Conservation (phyloP, 35 echinoderm and acorn worm species). For the Lytechinus variegatus region DNA sequence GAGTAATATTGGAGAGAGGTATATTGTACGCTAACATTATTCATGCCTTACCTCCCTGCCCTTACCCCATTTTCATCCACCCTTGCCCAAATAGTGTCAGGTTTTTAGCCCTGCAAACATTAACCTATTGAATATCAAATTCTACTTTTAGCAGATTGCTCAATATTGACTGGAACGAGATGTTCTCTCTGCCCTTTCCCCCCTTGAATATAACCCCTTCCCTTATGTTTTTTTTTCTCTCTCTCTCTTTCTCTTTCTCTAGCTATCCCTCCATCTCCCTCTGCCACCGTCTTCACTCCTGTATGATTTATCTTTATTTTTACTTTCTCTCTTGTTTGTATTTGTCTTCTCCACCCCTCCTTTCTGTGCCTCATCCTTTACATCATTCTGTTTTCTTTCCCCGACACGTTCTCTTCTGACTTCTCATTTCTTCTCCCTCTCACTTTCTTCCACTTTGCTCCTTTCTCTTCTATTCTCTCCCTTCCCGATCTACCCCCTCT, state of each 20-base stretch:
- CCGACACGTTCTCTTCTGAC: background rate
- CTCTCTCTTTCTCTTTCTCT: too few relatives aligned
- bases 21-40: background rate
- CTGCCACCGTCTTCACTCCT: background rate
- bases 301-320: too few relatives aligned
- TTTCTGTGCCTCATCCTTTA: too few relatives aligned
- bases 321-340: too few relatives aligned
- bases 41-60: background rate
- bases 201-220: background rate
- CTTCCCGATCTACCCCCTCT: too few relatives aligned
- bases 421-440: background rate
- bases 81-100: conserved; percentile 5
- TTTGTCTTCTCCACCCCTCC: too few relatives aligned
- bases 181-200: background rate
- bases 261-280: background rate
- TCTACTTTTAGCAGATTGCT: background rate
- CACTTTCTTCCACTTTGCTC: background rate
- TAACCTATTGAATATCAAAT: conserved; percentile 10
- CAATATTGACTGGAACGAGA: background rate
- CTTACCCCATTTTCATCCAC: background rate
- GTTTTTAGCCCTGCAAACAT: conserved; percentile 7
- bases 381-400: too few relatives aligned
- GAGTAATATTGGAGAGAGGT: background rate
- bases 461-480: background rate
- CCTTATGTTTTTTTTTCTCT: too few relatives aligned